Evolutionary conservation across 2,888 invertebrate genomes (phyloP).

Genomic region (Phrixothrix hirtus): DNA sequence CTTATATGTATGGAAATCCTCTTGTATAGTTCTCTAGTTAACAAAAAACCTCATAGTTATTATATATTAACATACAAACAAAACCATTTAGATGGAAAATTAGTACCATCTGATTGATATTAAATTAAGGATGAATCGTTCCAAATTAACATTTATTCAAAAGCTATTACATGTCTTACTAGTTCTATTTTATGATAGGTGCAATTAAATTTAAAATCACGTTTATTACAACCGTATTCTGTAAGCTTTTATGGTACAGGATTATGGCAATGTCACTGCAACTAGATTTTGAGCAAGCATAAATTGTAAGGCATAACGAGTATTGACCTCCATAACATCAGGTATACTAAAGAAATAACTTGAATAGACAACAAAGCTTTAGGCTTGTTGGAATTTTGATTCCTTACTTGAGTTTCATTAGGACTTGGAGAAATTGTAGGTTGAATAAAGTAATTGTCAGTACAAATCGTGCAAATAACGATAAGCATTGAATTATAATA

Average conservation of each 20-base stretch:
- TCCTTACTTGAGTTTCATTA: too few relatives aligned
- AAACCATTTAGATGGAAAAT: slow-evolving; percentile 12
- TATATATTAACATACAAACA: slow-evolving; percentile 20
- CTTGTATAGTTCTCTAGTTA: slow-evolving; percentile 18
- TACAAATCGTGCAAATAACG: too few relatives aligned
- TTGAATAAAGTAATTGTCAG: too few relatives aligned
- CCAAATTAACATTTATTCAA: too few relatives aligned
- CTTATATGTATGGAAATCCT: slow-evolving; percentile 25
- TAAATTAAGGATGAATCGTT: slow-evolving; percentile 5
- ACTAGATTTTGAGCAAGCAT: slow-evolving; percentile 5
- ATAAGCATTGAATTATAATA: too few relatives aligned
- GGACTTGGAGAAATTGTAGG: too few relatives aligned
- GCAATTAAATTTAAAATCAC: background rate
- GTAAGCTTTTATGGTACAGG: slow-evolving; percentile 10
- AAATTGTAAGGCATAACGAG: slow-evolving; percentile 10
- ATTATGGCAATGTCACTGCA: slow-evolving; percentile 5
- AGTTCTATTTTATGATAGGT: background rate
- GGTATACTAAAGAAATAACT: background rate
- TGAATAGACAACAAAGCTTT: background rate
- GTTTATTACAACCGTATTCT: slow-evolving; percentile 10
- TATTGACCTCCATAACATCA: slow-evolving; percentile 5
- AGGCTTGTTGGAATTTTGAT: too few relatives aligned
- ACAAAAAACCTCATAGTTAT: slow-evolving; percentile 16
- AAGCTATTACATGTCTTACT: too few relatives aligned
- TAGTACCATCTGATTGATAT: slow-evolving; percentile 12